Base-by-base conservation (phyloP, 2,888 invertebrate genomes). In the Enchytraeus crypticus region DNA sequence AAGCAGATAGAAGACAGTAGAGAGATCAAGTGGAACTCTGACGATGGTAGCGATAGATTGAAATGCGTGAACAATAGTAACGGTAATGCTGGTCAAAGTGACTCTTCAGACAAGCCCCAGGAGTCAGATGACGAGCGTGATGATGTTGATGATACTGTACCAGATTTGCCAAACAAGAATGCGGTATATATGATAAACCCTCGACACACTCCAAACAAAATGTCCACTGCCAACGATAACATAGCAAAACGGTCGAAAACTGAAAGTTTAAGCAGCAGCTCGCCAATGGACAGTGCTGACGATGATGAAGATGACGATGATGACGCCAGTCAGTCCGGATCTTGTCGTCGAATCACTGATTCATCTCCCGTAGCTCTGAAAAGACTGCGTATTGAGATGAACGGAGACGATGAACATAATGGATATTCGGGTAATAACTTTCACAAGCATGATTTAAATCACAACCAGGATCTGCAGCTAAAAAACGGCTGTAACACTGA, bases 141-240 rank as follows among this genome's bases (percentile, higher is more conserved):
- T n/a, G 49, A 47, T n/a, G 46, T 14, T 5, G 54, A 54, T 32
- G n/a, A 30, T 33, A n/a, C 23, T 5, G 46, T 57, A 27, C 56
- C 56, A 27, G 23, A 5, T 14, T 27, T 56, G 18, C 56, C 56
- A 5, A 56, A 56, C 46, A 56, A 18, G 5, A 56, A 56, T 14
- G 56, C 56, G 2, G 46, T 56, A 27, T 56, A 56, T 11, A 18
- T 56, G 4, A 45, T 56, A 2, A 8, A 29, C n/a, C 56, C 56
- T 2, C 46, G 5, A 14, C 29, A 21, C 8, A 1, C 29, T 21
- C 33, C 30, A 11, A n/a, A 32, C 4, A 32, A 26, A 4, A 26
- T 33, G n/a, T 34, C 54, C 11, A 26, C 30, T 3, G 18, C 34
- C 2, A 18, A 26, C 5, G 54, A 32, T 2, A 26, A 33, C 21